These are phyloP conservation scores for Coccyzus lansbergi DNA, from an alignment of 2,797 vertebrate genomes.

Conservation along the genomic window DNA sequence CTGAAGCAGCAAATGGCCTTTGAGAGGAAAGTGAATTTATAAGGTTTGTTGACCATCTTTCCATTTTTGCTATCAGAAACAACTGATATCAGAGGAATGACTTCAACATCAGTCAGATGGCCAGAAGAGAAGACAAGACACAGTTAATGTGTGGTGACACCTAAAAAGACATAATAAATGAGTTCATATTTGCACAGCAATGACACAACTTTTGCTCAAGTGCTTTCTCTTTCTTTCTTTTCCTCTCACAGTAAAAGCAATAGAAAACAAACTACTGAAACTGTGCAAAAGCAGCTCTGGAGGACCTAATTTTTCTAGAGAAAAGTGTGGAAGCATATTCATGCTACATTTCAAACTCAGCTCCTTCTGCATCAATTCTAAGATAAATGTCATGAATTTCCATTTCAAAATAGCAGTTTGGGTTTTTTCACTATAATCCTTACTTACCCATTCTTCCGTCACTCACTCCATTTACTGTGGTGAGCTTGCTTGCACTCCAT, in stretches of 20 bases:
- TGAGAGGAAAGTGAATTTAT: conserved; percentile 5
- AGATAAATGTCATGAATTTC: conserved; percentile 35
- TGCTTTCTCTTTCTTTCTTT: not conserved
- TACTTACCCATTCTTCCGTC: not conserved
- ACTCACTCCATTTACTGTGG: not conserved
- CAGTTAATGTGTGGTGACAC: not conserved
- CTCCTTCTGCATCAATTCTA: conserved; percentile 24
- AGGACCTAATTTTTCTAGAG: not conserved
- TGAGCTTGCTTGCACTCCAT: not conserved
- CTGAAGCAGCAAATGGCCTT: not conserved
- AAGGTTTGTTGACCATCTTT: conserved; percentile 7
- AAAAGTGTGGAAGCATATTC: conserved; percentile 23
- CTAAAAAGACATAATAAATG: not conserved
- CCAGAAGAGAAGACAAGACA: not conserved
- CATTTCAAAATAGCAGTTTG: conserved; percentile 11
- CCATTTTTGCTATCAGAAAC: not conserved
- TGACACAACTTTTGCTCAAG: not conserved
- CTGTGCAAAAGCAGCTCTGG: not conserved
- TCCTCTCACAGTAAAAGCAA: not conserved
- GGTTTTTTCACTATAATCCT: not conserved
- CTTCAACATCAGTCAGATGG: not conserved
- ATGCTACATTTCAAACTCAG: conserved; percentile 27
- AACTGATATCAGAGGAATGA: not conserved
- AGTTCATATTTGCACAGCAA: not conserved
- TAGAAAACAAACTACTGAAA: not conserved